phyloP scores from a whole-genome alignment of 2,113 vertebrate genomes.

The Nannospalax galili region DNA sequence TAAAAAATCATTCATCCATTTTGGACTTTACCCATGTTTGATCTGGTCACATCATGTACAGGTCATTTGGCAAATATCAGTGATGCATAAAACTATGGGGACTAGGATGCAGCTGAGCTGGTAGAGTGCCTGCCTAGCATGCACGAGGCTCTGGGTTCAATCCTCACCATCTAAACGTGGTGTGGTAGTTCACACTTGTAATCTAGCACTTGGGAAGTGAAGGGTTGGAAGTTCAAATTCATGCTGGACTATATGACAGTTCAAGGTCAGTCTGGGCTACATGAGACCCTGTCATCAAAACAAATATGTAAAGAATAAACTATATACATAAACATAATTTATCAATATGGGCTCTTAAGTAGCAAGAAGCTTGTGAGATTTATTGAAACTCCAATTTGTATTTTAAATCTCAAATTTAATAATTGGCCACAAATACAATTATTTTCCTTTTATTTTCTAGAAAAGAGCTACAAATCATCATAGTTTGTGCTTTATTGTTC shows the following conservation, averaged over 20 bases:
- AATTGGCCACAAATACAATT: background rate
- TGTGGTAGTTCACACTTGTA: no score
- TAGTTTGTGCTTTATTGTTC: background rate
- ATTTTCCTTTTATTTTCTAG: background rate
- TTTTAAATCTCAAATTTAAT: slow-evolving; percentile 35
- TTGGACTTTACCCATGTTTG: background rate
- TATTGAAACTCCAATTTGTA: slow-evolving; percentile 38
- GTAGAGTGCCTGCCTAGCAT: background rate
- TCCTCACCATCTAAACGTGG: background rate
- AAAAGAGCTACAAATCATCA: background rate
- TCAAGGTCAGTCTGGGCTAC: background rate
- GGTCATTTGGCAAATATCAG: slow-evolving; percentile 4
- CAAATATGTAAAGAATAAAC: background rate
- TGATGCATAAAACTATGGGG: background rate
- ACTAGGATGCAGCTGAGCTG: background rate
- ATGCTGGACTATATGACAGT: background rate
- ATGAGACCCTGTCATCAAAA: background rate
- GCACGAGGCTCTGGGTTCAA: background rate
- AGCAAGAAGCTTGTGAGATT: background rate
- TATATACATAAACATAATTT: background rate
- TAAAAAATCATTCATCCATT: background rate
- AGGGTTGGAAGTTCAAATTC: background rate
- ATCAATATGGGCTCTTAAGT: background rate
- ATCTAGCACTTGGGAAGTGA: background rate
- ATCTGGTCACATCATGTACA: background rate